These are phyloP conservation scores for Incurvaria masculella DNA, from an alignment of 2,888 invertebrate species.

Conservation along the genomic window DNA sequence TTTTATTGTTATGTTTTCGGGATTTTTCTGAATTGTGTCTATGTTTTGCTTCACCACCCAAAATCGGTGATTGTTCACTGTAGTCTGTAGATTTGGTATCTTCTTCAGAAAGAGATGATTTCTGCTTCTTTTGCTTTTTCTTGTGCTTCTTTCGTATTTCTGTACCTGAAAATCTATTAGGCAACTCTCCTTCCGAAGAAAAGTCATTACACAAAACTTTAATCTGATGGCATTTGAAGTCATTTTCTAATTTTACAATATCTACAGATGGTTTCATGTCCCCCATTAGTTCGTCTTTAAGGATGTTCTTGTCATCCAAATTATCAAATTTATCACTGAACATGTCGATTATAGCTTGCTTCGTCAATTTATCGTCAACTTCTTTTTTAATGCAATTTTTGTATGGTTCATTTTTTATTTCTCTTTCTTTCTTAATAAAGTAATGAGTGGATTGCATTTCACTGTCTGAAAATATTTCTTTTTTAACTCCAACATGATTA, in stretches of 20 bases:
- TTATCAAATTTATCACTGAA: background rate
- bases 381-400: slow-evolving; percentile 1
- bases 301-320: slow-evolving; percentile 29
- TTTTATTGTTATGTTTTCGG: slow-evolving; percentile 52
- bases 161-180: slow-evolving; percentile 32
- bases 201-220: slow-evolving; percentile 29
- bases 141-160: slow-evolving; percentile 75
- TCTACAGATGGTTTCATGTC: background rate
- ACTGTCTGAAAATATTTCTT: slow-evolving; percentile 60
- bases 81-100: slow-evolving; percentile 34
- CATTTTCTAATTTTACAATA: slow-evolving; percentile 29
- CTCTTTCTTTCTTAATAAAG: slow-evolving; percentile 28
- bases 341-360: background rate
- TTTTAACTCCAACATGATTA: slow-evolving; percentile 46
- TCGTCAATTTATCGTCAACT: background rate
- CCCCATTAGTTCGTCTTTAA: background rate
- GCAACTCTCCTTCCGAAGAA: slow-evolving; percentile 48
- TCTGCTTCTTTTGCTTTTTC: slow-evolving; percentile 79
- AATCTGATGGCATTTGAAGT: slow-evolving; percentile 23
- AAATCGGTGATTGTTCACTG: slow-evolving; percentile 8
- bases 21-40: slow-evolving; percentile 48
- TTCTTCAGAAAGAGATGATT: slow-evolving; percentile 61
- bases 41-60: slow-evolving; percentile 28
- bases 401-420: background rate
- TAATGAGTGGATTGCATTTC: slow-evolving; percentile 46